Percentiles rank a stretch among this genome's conserved stretches.
These are phyloP conservation scores for Orchesella cincta DNA, from an alignment of 1,140 invertebrate species.

Conservation along the genomic window DNA sequence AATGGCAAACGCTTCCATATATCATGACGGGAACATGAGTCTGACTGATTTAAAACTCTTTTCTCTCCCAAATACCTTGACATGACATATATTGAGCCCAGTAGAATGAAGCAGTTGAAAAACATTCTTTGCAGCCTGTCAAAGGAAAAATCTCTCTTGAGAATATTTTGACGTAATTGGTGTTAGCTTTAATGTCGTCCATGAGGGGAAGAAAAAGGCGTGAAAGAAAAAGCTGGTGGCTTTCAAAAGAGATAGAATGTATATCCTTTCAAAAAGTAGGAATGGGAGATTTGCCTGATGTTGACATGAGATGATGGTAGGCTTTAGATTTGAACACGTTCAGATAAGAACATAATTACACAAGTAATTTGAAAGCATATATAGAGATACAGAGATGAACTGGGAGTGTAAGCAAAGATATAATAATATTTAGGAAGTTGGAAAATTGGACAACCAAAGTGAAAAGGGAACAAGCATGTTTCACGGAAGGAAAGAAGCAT, in stretches of 20 bases:
- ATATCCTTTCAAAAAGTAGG: background rate
- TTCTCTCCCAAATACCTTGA: background rate
- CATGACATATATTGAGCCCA: background rate
- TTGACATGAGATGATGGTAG: background rate
- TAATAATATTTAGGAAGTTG: no score
- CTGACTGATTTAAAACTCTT: no score
- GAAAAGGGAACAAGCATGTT: background rate
- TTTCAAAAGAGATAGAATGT: background rate
- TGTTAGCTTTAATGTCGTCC: slow-evolving; percentile 6
- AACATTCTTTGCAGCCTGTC: no score
- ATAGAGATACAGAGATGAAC: no score
- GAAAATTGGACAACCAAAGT: no score
- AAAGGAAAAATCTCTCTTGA: background rate
- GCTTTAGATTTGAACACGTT: background rate
- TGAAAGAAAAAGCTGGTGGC: background rate
- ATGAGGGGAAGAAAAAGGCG: background rate
- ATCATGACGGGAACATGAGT: background rate
- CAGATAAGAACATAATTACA: background rate
- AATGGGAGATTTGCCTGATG: background rate
- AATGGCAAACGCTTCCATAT: background rate
- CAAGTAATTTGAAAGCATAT: background rate
- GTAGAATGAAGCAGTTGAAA: background rate
- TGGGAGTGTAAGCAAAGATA: no score
- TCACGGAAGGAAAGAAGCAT: background rate
- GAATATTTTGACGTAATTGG: slow-evolving; percentile 17